Evolutionary conservation across 1,140 invertebrate genomes (phyloP).

Genomic region (Oreohelix idahoensis): DNA sequence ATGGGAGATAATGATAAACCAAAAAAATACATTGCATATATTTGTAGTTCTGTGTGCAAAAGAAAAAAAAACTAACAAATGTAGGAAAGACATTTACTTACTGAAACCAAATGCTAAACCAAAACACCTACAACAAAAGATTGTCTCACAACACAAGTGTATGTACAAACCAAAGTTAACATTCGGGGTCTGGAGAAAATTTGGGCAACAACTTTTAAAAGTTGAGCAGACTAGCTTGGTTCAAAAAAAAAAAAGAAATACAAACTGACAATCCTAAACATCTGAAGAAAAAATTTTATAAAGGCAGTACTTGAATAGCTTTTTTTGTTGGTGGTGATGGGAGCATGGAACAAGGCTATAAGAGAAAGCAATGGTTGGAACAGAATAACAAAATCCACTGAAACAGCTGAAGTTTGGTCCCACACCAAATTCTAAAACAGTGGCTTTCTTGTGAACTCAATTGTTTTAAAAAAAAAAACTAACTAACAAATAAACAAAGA

Average conservation of each 20-base stretch:
- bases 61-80: no score
- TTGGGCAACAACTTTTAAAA: not conserved
- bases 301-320: not conserved
- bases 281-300: no score
- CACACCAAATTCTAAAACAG: not conserved
- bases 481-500: not conserved
- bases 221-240: not conserved
- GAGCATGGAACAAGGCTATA: no score
- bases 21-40: constrained; percentile 6
- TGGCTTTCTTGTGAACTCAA: not conserved
- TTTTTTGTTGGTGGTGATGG: no score
- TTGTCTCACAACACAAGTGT: not conserved
- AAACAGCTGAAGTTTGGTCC: not conserved
- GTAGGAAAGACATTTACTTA: not conserved
- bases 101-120: not conserved
- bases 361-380: no score
- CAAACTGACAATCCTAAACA: no score
- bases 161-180: not conserved
- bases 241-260: not conserved
- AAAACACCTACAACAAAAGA: not conserved
- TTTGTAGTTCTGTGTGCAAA: not conserved
- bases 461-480: not conserved
- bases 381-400: no score
- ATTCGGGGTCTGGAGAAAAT: not conserved
- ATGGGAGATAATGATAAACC: not conserved